Evolutionary conservation across 1,140 invertebrate species (phyloP).

Genomic region (Meteorus sp.): DNA sequence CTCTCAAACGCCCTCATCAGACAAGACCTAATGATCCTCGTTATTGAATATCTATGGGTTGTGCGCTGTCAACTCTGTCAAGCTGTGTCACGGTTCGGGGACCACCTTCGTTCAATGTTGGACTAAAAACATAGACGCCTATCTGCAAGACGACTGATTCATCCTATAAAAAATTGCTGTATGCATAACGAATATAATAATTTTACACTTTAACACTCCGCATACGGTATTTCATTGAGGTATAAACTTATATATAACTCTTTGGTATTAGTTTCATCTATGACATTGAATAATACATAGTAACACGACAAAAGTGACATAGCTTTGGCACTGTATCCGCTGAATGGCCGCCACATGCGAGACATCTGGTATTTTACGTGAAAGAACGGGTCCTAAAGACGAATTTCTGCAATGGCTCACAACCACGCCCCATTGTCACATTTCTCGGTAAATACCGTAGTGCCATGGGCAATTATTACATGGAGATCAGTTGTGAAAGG

Average conservation of each 20-base stretch:
- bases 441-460: no score
- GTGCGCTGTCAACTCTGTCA: slow-evolving; percentile 35
- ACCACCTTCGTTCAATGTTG: slow-evolving; percentile 18
- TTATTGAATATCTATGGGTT: slow-evolving; percentile 54
- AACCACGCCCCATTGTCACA: slow-evolving; percentile 57
- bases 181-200: slow-evolving; percentile 41
- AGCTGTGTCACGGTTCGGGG: slow-evolving; percentile 25
- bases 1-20: slow-evolving; percentile 28
- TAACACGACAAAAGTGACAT: not conserved
- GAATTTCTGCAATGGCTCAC: slow-evolving; percentile 53
- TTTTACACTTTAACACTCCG: slow-evolving; percentile 23
- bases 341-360: slow-evolving; percentile 52
- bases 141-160: slow-evolving; percentile 50
- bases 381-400: slow-evolving; percentile 54
- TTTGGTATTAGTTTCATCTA: not conserved
- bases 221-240: not conserved
- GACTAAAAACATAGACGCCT: slow-evolving; percentile 44
- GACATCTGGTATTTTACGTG: slow-evolving; percentile 60
- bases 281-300: not conserved
- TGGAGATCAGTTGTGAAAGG: no score
- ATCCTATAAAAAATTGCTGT: slow-evolving; percentile 51
- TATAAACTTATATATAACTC: not conserved
- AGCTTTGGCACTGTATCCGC: slow-evolving; percentile 21
- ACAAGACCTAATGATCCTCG: slow-evolving; percentile 50
- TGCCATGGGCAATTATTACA: no score